A percentile compares a stretch with the other conserved stretches of the same genome.
These are phyloP conservation scores for Collichthys lucidus DNA, from an alignment of 2,113 vertebrate species.

Conservation along the genomic window DNA sequence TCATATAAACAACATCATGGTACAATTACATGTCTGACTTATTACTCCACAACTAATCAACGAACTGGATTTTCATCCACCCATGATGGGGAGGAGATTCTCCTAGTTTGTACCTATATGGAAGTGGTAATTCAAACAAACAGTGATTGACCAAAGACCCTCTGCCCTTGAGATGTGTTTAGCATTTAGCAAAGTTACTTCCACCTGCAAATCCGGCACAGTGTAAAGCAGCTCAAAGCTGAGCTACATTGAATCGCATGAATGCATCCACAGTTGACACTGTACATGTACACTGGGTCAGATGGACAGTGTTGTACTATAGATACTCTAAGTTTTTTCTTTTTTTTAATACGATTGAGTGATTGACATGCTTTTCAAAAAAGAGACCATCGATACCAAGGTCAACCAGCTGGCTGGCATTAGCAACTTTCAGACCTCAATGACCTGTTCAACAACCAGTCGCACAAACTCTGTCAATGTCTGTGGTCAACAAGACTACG, in stretches of 20 bases:
- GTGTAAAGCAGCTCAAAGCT: not conserved
- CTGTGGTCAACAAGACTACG: constrained; percentile 98
- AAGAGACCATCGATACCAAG: constrained; percentile 99
- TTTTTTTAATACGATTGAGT: too few species aligned
- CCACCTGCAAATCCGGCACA: constrained; percentile 31
- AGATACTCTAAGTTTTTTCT: not conserved
- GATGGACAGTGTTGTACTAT: not conserved
- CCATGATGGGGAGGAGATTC: constrained; percentile 28
- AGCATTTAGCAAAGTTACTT: constrained; percentile 35
- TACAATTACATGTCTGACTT: constrained; percentile 50
- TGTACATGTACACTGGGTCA: not conserved
- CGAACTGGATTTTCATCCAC: constrained; percentile 20
- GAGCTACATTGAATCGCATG: not conserved
- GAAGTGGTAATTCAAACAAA: constrained; percentile 58
- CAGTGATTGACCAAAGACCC: constrained; percentile 28
- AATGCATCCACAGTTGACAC: not conserved
- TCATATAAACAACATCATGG: constrained; percentile 55
- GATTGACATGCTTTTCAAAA: constrained; percentile 69
- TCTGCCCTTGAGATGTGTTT: constrained; percentile 44
- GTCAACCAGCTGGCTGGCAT: constrained; percentile 97
- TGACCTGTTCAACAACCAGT: constrained; percentile 98
- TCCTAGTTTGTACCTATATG: constrained; percentile 36
- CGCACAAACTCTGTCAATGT: constrained; percentile 98
- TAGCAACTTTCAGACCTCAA: constrained; percentile 99
- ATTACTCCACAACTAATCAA: constrained; percentile 59